phyloP scores from a whole-genome alignment of 1,140 invertebrate genomes.

The Formica selysi region DNA sequence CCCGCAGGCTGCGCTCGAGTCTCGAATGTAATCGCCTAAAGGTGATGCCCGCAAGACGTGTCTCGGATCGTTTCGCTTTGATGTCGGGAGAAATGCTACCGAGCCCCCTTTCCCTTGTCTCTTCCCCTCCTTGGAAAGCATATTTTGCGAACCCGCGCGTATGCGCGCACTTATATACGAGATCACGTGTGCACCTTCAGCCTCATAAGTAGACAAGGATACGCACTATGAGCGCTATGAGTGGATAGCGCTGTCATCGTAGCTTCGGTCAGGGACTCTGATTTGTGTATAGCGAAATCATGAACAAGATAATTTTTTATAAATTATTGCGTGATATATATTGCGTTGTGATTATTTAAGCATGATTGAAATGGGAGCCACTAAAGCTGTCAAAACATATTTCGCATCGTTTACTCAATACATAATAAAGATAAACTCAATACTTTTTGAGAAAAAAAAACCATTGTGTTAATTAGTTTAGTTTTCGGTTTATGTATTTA shows the following conservation, averaged over 20 bases:
- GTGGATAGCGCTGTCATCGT: background rate
- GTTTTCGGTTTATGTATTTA: background rate
- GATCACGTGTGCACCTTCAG: background rate
- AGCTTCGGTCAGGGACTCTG: background rate
- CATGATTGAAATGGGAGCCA: background rate
- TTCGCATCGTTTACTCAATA: background rate
- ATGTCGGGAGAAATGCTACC: conserved; percentile 65
- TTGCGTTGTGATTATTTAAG: background rate
- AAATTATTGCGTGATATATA: background rate
- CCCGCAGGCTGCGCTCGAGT: conserved; percentile 22
- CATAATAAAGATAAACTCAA: no score
- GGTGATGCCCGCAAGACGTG: conserved; percentile 34
- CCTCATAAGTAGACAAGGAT: conserved; percentile 19
- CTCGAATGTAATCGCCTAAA: conserved; percentile 63
- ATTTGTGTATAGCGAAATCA: background rate
- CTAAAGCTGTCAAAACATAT: background rate
- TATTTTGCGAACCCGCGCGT: background rate
- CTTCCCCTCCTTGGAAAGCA: background rate
- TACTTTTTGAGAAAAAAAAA: background rate
- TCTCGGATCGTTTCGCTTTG: conserved; percentile 64
- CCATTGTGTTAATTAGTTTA: background rate
- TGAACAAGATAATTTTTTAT: background rate
- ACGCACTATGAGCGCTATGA: background rate
- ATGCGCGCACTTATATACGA: background rate
- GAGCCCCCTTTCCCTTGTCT: background rate